phyloP scores from a whole-genome alignment of 1,140 invertebrate genomes.

The Littorina saxatilis region DNA sequence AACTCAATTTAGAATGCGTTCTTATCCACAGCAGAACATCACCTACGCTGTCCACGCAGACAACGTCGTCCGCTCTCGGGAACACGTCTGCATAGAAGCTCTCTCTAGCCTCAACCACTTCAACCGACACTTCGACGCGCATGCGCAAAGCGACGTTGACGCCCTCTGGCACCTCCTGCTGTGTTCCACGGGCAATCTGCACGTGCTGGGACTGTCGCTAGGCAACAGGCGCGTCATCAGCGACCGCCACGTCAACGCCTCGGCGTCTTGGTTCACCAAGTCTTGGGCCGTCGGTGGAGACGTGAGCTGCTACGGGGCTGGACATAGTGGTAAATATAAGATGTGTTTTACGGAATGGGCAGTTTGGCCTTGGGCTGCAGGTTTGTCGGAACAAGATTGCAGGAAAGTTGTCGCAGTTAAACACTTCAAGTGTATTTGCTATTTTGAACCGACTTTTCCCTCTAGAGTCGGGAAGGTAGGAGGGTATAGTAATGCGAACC shows the following conservation, averaged over 20 bases:
- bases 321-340: too few species aligned
- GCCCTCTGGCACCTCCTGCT: conserved; percentile 10
- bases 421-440: too few species aligned
- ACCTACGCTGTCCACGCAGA: background rate
- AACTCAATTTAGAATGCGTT: too few species aligned
- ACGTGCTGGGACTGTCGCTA: background rate
- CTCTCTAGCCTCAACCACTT: conserved; percentile 25
- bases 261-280: conserved; percentile 11
- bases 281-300: background rate
- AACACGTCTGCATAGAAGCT: conserved; percentile 14
- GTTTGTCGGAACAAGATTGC: too few species aligned
- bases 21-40: background rate
- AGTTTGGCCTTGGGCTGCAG: too few species aligned
- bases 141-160: background rate
- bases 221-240: conserved; percentile 1
- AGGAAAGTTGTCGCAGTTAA: too few species aligned
- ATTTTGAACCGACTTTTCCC: too few species aligned
- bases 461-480: too few species aligned
- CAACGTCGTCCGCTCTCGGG: background rate
- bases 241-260: background rate
- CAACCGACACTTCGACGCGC: background rate
- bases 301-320: too few species aligned
- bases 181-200: conserved; percentile 2
- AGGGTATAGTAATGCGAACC: too few species aligned
- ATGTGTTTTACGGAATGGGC: too few species aligned